Conservation (phyloP, 2,888 invertebrate genomes). For the Ornithoptera alexandrae region DNA sequence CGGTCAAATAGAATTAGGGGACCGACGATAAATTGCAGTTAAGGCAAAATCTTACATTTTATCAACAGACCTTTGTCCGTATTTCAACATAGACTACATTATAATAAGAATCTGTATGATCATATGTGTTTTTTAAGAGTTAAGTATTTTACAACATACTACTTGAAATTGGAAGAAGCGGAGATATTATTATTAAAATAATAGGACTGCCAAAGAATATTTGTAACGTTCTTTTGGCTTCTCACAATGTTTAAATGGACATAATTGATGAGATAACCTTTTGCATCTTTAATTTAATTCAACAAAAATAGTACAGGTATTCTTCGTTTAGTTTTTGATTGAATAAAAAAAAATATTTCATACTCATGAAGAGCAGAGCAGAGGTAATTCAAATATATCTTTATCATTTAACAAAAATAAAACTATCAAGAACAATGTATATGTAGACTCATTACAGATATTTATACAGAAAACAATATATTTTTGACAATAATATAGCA, state of each 20-base stretch:
- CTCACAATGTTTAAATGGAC: not conserved
- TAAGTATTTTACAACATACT: too few species aligned
- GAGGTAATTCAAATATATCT: too few species aligned
- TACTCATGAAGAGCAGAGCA: too few species aligned
- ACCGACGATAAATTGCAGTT: conserved; percentile 36
- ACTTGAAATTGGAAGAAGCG: too few species aligned
- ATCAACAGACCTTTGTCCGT: conserved; percentile 8
- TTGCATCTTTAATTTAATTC: too few species aligned
- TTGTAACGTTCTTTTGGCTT: not conserved
- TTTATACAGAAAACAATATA: not conserved
- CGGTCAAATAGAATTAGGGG: conserved; percentile 51
- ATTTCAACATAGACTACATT: conserved; percentile 3
- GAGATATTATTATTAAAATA: too few species aligned
- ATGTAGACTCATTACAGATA: not conserved
- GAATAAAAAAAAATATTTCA: too few species aligned
- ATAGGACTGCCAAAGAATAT: not conserved
- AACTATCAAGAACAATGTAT: not conserved
- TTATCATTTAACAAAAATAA: not conserved
- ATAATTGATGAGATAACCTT: too few species aligned
- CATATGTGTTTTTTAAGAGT: too few species aligned
- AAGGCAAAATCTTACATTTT: conserved; percentile 21
- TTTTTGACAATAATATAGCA: not conserved
- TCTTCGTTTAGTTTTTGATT: too few species aligned
- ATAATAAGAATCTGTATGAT: not conserved
- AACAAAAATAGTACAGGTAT: too few species aligned